Evolutionary conservation across 2,888 invertebrate genomes (phyloP), one percentile per base, ranked within the genome.

Genomic region (Notodonta ziczac): DNA sequence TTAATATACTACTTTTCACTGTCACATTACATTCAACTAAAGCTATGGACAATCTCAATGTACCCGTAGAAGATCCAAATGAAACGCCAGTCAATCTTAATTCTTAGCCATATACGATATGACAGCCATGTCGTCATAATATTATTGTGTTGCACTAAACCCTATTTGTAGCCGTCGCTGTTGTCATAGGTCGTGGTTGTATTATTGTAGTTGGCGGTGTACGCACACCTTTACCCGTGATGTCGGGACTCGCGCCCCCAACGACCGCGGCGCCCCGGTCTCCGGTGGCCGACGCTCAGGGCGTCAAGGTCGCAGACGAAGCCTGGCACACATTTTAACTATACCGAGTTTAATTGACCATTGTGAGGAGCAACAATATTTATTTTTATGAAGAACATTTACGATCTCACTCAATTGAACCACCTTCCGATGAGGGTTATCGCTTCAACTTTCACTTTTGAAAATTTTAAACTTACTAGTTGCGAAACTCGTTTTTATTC

Each of bases 301-400:
- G 75, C 78, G 77, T 80, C 88, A 85, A 86, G 85, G 87, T 86
- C 83, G 81, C 80, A 82, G 78, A 79, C 80, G 72, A 77, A 74
- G 75, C 78, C 81, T 84, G 84, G 78, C 80, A 80, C 72, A 70
- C 71, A 70, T 73, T 73, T 65, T 60, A 61, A 63, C 66, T 63
- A 67, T 58, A 70, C n/a, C 68, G 59, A 56, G 56, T 61, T 61
- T 67, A 68, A 72, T 63, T 63, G 56, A 51, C 63, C 57, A 63
- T 67, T 64, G 56, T 67, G 51, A 57, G 54, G 32, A 54, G 42
- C 56, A 7, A 65, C 56, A 7, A 35, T 24, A 63, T 61, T 54
- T 63, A 66, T 58, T 61, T 59, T 46, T 58, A 42, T 42, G 14
- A 57, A 55, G 57, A 59, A 62, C 53, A 52, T 67, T 70, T 65